Evolutionary conservation across 2,797 vertebrate species (phyloP), one percentile per base, ranked within the genome.

Genomic region (Sphaeramia orbicularis): DNA sequence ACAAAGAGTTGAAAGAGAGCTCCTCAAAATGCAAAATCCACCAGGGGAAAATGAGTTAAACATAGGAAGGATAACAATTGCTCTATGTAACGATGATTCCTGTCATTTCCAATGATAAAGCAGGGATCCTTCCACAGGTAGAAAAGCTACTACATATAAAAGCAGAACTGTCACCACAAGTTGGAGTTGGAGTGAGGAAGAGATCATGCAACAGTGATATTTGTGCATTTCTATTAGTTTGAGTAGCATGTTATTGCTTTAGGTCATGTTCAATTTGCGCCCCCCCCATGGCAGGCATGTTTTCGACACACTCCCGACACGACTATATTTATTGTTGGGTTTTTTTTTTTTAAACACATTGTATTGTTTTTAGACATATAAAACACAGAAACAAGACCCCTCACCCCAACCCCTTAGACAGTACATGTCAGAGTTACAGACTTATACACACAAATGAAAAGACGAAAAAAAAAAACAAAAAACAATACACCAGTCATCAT

Each of bases 11-110:
- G 66, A 98, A 98, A 85, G 94, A 94, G 76, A 95, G 96, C 93
- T 99, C 72, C 80, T 99, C 55, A 98, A 96, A 90, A 97, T 98
- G 96, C 95, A 99, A 49, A 96, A 97, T 67, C 96, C 98, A 89
- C n/a, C n/a, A n/a, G 96, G 96, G 86, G 96, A 98, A 90, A 98
- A 97, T 99, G 92, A 97, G 97, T 95, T 69, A 11, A 65, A 36
- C 47, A 41, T 11, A 0, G 4, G 2, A 32, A 36, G 38, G n/a
- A 58, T 21, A 18, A 37, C 8, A 15, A 7, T 43, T 32, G 27
- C 9, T 13, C 10, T 47, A 6, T 37, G 45, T 10, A 1, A 53
- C 18, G 0, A 61, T 16, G 8, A 63, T 57, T 35, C 13, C 3
- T 67, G 4, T 40, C 32, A 15, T 18, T 51, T 65, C 15, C 50